Percentiles rank a stretch among this genome's conserved stretches.
Evolutionary conservation across 2,888 invertebrate species (phyloP).

Genomic region (Yponomeuta evonymella): DNA sequence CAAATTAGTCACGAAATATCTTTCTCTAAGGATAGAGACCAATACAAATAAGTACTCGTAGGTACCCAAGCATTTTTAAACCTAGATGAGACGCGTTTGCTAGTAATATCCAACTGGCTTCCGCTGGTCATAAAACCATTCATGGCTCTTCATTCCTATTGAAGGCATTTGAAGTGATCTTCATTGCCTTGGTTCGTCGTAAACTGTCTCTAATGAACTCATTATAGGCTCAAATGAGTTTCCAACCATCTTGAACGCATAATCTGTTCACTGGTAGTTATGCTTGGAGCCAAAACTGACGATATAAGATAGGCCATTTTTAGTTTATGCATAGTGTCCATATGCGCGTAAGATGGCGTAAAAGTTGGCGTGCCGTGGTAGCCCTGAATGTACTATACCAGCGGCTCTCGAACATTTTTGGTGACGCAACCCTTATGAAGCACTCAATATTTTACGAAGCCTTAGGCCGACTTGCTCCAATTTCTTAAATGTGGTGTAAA

Average conservation of each 20-base stretch:
- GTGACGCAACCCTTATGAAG: too few species aligned
- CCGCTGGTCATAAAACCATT: background rate
- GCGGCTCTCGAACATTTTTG: too few species aligned
- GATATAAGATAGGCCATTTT: background rate
- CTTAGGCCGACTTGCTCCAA: too few species aligned
- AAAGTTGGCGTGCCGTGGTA: too few species aligned
- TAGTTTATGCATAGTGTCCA: too few species aligned
- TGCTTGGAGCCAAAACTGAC: background rate
- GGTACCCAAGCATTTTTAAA: background rate
- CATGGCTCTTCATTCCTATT: background rate
- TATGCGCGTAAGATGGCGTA: too few species aligned
- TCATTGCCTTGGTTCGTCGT: background rate
- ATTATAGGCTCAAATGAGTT: background rate
- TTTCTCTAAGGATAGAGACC: background rate
- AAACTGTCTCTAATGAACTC: conserved; percentile 5
- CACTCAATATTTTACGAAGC: too few species aligned
- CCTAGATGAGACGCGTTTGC: background rate
- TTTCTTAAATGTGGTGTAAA: too few species aligned
- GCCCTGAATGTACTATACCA: too few species aligned
- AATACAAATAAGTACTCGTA: background rate
- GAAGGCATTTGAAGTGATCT: background rate
- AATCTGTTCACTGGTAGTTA: background rate
- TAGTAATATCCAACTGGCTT: background rate
- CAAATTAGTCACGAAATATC: background rate
- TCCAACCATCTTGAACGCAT: background rate